Percentiles rank a stretch among this genome's conserved stretches.
These are phyloP conservation scores for Drosophila phalerata DNA, from an alignment of 2,888 invertebrate genomes.

Conservation along the genomic window DNA sequence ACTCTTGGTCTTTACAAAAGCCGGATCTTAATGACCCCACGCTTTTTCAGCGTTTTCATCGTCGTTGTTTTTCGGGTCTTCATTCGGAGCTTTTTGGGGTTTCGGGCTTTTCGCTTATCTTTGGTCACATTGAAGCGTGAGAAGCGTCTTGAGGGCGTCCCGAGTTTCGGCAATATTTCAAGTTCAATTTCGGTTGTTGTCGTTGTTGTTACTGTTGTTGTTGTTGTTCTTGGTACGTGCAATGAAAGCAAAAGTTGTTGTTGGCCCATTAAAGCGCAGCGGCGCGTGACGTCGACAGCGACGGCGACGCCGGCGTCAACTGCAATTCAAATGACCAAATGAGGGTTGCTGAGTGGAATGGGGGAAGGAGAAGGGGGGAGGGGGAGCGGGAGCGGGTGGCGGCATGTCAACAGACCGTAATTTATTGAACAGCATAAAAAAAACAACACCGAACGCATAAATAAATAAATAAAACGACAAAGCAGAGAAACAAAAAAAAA, in stretches of 20 bases:
- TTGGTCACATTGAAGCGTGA: constrained; percentile 58
- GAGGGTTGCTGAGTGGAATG: constrained; percentile 36
- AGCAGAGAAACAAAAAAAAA: constrained; percentile 45
- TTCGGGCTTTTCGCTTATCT: constrained; percentile 23
- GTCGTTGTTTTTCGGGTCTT: constrained; percentile 3
- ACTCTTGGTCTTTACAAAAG: constrained; percentile 34
- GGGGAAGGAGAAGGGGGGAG: constrained; percentile 2
- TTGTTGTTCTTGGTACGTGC: constrained; percentile 62
- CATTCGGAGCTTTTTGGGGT: background rate
- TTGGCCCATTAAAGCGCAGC: constrained; percentile 74
- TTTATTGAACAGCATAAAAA: constrained; percentile 71
- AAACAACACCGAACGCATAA: constrained; percentile 64
- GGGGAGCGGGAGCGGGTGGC: constrained; percentile 9
- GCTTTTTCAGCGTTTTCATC: constrained; percentile 13
- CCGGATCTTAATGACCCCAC: constrained; percentile 45
- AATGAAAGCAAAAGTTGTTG: constrained; percentile 77
- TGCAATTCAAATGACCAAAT: constrained; percentile 74
- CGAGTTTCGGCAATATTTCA: constrained; percentile 53
- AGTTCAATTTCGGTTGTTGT: constrained; percentile 56
- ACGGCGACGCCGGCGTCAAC: constrained; percentile 37
- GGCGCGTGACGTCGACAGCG: constrained; percentile 60
- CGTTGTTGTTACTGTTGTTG: constrained; percentile 15
- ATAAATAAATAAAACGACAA: constrained; percentile 72
- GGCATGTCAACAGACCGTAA: constrained; percentile 77
- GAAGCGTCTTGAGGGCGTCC: constrained; percentile 44